Evolutionary conservation across 2,888 invertebrate species (phyloP).

Genomic region (Oeneis ivallda): DNA sequence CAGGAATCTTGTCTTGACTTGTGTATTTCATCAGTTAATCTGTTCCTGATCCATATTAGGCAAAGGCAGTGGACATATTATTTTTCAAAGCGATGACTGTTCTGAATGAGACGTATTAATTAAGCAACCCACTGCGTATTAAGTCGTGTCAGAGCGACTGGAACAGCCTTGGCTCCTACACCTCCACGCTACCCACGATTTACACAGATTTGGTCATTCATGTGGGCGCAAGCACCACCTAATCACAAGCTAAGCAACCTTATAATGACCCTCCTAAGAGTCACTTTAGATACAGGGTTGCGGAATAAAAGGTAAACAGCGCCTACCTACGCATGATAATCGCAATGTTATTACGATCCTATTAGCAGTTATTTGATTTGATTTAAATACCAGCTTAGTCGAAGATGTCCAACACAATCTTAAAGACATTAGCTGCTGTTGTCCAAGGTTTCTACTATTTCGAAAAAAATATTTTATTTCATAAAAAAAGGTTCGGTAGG

Average conservation of each 20-base stretch:
- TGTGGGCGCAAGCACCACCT: conserved; percentile 71
- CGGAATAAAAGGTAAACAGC: conserved; percentile 66
- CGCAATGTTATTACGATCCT: conserved; percentile 48
- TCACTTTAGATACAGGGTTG: conserved; percentile 70
- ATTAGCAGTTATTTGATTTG: conserved; percentile 38
- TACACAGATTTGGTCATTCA: conserved; percentile 79
- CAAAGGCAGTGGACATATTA: conserved; percentile 42
- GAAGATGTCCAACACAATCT: background rate
- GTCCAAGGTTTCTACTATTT: background rate
- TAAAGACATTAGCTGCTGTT: background rate
- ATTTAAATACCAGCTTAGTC: conserved; percentile 21
- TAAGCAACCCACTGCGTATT: conserved; percentile 70
- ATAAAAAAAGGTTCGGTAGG: too few species aligned
- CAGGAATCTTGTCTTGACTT: conserved; percentile 20
- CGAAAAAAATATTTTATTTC: background rate
- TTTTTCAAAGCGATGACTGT: conserved; percentile 56
- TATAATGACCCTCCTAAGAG: conserved; percentile 71
- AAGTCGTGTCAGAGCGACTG: conserved; percentile 69
- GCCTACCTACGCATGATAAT: conserved; percentile 58
- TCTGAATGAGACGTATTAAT: conserved; percentile 65
- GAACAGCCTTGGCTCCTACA: conserved; percentile 77
- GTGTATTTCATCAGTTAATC: conserved; percentile 37
- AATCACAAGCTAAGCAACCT: conserved; percentile 74
- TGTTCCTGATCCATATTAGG: conserved; percentile 38
- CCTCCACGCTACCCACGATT: conserved; percentile 77